phyloP scores from a whole-genome alignment of 2,113 vertebrate species.

The Odocoileus virginianus region DNA sequence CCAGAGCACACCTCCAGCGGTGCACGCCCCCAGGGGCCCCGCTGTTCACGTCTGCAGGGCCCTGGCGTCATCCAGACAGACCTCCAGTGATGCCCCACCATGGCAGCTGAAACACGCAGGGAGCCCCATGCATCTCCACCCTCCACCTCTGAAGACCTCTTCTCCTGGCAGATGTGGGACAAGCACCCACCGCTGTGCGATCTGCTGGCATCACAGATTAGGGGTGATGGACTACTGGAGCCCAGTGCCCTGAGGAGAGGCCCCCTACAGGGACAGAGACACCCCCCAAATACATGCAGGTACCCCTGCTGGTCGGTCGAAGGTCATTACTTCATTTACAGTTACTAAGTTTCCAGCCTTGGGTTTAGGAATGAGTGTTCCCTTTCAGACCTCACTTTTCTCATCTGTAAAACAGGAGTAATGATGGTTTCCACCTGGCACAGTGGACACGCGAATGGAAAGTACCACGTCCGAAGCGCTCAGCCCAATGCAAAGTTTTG shows the following conservation, averaged over 20 bases:
- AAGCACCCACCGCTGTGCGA: neutral
- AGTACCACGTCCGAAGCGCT: neutral
- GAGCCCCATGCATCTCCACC: neutral
- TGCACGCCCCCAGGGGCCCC: accelerated
- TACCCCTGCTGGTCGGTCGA: neutral
- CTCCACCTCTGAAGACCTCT: neutral
- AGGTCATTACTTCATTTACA: neutral
- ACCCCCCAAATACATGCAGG: too few relatives aligned
- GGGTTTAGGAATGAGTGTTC: neutral
- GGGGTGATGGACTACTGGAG: neutral
- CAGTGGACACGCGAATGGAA: neutral
- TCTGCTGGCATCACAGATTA: neutral
- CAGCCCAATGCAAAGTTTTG: neutral
- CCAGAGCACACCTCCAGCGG: neutral
- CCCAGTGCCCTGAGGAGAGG: neutral
- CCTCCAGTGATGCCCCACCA: neutral
- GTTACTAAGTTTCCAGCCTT: neutral
- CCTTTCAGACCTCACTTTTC: neutral
- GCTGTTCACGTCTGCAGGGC: accelerated
- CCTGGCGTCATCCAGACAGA: neutral
- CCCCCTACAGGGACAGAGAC: neutral
- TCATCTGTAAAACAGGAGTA: neutral
- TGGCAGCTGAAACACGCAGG: neutral
- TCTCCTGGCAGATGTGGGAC: neutral
- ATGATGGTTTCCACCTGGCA: neutral